Evolutionary conservation across 2,888 invertebrate genomes (phyloP), one percentile per base, ranked within the genome.

Genomic region (Torymus texanus): DNA sequence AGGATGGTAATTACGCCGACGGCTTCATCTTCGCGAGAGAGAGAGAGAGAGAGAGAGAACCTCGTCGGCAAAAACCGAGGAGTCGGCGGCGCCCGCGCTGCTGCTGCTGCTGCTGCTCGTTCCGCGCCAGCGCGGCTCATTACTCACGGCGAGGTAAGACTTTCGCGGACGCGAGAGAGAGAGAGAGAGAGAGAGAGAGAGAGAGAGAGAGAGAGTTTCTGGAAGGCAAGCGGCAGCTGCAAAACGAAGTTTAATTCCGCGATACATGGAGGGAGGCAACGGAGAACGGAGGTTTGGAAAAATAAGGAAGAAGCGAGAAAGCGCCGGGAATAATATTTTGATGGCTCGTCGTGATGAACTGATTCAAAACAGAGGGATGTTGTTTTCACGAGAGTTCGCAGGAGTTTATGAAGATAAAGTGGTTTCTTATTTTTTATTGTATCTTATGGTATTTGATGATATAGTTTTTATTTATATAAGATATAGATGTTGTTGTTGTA

Each of bases 1-100:
- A 89, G 88, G 86, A 88, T 86, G 86, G 88, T 89, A 89, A 89
- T 89, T 89, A 89, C 87, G 85, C 85, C 87, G 86, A 89, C 87
- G 87, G 88, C 88, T 88, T 89, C 89, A 89, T 89, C 88, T 89
- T 88, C 87, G 83, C 85, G 86, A 87, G 41, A 8, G 10, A 8
- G 5, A 29, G 41, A 21, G 86, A 87, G 41, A 8, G 10, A 8
- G 5, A 29, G 41, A 21, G 21, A 21, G 21, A 85, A 86, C 21
- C 85, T 84, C 84, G 74, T 84, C 84, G 74, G 85, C 86, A 89
- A 88, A 88, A 88, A 88, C 85, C 86, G 67, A 75, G 68, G 62
- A 41, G 41, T 50, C 77, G 58, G 56, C 8, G 24, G 72, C n/a
- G 13, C 55, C 53, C 58, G 61, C 63, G 24, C 16, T 51, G 16